Evolutionary conservation across 2,888 invertebrate species (phyloP), one percentile per base, ranked within the genome.

Genomic region (Acleris laterana): DNA sequence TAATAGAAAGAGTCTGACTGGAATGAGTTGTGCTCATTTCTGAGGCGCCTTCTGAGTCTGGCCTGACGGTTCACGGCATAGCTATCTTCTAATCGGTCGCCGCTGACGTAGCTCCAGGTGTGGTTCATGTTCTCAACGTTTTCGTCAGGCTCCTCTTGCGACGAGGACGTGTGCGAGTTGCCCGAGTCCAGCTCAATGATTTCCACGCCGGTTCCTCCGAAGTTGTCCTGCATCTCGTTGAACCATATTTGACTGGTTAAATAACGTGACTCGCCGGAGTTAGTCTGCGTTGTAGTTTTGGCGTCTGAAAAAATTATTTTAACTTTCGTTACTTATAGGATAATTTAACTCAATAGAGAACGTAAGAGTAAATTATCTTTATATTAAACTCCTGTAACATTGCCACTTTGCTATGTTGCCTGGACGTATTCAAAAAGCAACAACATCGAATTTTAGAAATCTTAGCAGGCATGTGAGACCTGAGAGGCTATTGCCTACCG

Each of bases 111-210:
- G 61, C 75, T 78, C 83, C 83, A 85, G 17, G 71, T 68, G 48
- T 84, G 77, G 17, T 63, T 76, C 16, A 67, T 68, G 62, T 58
- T 69, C 19, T 58, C 62, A 59, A 20, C 22, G 52, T 57, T 65
- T 32, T 59, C 61, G n/a, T 53, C 62, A 48, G 68, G 58, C 44
- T 73, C 71, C 28, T 75, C 73, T 6, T 74, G 68, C 7, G 79
- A 69, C n/a, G 71, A 68, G 6, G 79, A 69, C n/a, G 71, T 71
- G 58, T 76, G 76, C 6, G 77, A 69, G 28, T 77, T 61, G n/a
- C 63, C 77, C 28, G 83, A 79, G 53, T 84, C 80, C 7, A 90
- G 70, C 79, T 90, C 91, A 53, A 82, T 79, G 20, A 90, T 87
- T 79, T 88, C 81, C 5, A 88, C 74, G 22, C 78, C 76, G 13